Conservation (phyloP, 2,113 vertebrate genomes). For the Toxotes chatareus region DNA sequence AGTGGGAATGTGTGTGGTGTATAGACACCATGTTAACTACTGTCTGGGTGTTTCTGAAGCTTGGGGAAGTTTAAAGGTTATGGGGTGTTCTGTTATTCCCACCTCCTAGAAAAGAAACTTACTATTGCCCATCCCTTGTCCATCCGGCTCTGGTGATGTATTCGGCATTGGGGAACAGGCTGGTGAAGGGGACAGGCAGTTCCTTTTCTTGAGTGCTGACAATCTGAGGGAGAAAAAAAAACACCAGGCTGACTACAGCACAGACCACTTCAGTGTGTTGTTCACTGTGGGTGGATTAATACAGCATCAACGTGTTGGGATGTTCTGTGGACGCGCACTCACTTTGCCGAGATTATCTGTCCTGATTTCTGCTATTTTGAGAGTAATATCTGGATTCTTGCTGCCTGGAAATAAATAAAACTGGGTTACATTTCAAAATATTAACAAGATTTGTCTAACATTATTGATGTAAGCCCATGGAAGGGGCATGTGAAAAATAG, state of each 20-base stretch:
- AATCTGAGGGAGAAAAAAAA: slow-evolving; percentile 81
- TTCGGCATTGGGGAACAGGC: slow-evolving; percentile 88
- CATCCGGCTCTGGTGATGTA: slow-evolving; percentile 95
- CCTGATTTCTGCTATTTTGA: slow-evolving; percentile 92
- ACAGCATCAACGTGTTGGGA: background rate
- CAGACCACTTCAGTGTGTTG: background rate
- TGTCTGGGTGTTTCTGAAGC: background rate
- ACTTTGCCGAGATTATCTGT: slow-evolving; percentile 90
- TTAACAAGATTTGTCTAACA: background rate
- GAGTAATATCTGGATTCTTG: slow-evolving; percentile 93
- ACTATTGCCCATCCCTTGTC: slow-evolving; percentile 94
- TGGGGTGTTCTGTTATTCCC: background rate
- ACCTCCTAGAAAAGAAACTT: slow-evolving; percentile 39
- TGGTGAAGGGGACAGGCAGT: slow-evolving; percentile 88
- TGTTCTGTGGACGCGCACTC: slow-evolving; percentile 53
- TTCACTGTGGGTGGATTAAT: background rate
- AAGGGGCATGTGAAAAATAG: background rate
- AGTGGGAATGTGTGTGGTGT: background rate
- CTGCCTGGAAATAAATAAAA: slow-evolving; percentile 86
- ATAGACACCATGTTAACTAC: background rate
- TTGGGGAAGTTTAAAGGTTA: background rate
- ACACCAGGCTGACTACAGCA: slow-evolving; percentile 13
- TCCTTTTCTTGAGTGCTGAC: slow-evolving; percentile 89
- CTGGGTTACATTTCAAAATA: background rate
- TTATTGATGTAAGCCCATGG: background rate